Base-by-base conservation (phyloP, 2,888 invertebrate species). In the Lacanobia oleracea region DNA sequence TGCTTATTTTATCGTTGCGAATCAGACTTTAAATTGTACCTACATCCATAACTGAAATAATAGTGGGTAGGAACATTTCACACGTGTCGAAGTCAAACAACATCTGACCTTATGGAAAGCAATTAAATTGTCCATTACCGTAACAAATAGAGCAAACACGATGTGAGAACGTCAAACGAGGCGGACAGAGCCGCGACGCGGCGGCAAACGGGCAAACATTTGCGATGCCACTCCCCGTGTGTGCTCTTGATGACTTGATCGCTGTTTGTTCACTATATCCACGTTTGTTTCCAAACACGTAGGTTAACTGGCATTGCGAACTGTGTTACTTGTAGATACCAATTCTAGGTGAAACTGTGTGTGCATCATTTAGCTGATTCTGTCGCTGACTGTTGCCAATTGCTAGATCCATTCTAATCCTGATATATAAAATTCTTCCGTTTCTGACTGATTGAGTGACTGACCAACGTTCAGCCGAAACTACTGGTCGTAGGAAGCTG, bases 71-170 rank as follows among this genome's bases (percentile, higher is more conserved):
- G 10, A 64, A 60, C 57, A 67, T 75, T 74, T 71, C 72, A 79
- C 84, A 84, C 84, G 81, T 79, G 81, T 79, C 84, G 72, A 85
- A 84, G 59, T 84, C 85, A 89, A 90, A 89, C 89, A 91, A 82
- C 77, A 88, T 88, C 84, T 90, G 87, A 91, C 91, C 89, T 91
- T 86, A 88, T 85, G 84, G 85, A 79, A 81, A 91, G 90, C 92
- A 94, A 94, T 95, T 93, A 95, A 89, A 88, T 82, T 86, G 87
- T 87, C 94, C 92, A 95, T 95, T 94, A 94, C 88, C 84, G 93
- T 93, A 92, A 93, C 91, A 92, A 92, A 91, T 91, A 90, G 83
- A 88, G 85, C 87, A 93, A 93, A 94, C 92, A 94, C 70, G 79
- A 87, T 90, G 89, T 89, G 90, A 89, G 89, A 90, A 89, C 87